Percentiles rank a stretch among this genome's conserved stretches.
These are phyloP conservation scores for Agelas oroides DNA, from an alignment of 37 sponge, comb jelly and placozoan genomes.

Conservation along the genomic window DNA sequence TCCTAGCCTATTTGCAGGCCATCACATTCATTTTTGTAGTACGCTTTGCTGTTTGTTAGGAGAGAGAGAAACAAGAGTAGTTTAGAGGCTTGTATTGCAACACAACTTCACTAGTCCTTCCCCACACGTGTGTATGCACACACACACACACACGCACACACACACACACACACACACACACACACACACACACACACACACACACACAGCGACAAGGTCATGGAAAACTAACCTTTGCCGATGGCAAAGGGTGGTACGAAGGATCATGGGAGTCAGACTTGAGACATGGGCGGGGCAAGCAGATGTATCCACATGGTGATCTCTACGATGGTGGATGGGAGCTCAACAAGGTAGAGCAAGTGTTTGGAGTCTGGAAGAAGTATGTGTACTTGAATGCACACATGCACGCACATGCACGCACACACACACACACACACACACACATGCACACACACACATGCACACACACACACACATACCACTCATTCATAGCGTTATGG, in stretches of 20 bases:
- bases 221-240: conserved; percentile 38
- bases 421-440: conserved; percentile 16
- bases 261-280: conserved; percentile 83
- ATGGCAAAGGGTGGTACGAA: conserved; percentile 62
- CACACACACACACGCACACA: too few species aligned
- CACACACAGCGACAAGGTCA: conserved; percentile 77
- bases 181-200: too few species aligned
- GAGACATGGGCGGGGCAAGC: conserved; percentile 69
- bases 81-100: too few species aligned
- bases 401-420: background rate
- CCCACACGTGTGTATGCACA: too few species aligned
- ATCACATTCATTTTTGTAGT: too few species aligned
- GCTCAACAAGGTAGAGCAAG: conserved; percentile 49
- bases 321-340: conserved; percentile 88
- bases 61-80: too few species aligned
- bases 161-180: too few species aligned
- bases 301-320: conserved; percentile 77
- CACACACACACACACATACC: background rate
- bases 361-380: background rate
- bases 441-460: conserved; percentile 1
- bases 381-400: background rate
- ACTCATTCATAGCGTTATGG: conserved; percentile 63
- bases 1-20: too few species aligned
- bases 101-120: too few species aligned
- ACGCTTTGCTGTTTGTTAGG: too few species aligned